Base-by-base conservation (phyloP, 2,797 vertebrate species). In the Anguilla pacifica region DNA sequence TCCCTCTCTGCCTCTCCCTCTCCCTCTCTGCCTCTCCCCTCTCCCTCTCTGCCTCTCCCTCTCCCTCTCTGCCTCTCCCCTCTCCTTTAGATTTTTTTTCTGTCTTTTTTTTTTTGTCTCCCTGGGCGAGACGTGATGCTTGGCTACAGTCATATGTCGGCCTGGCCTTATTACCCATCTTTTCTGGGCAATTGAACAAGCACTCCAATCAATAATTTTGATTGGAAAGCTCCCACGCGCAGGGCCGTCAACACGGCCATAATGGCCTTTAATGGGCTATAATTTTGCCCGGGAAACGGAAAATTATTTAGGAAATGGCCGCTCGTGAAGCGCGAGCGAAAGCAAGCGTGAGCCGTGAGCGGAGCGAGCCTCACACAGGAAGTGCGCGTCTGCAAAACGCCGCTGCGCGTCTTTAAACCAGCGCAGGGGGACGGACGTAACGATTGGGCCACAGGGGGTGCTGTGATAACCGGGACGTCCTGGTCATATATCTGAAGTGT, bases 131-230 rank as follows among this genome's bases (percentile, higher is more conserved):
- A 85, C 83, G 86, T 74, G 55, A 77, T 83, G 85, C 85, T 59
- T 88, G 53, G 72, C 55, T 83, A 81, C 86, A 70, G 84, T 87
- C 83, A 87, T 84, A 88, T 77, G 35, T 77, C 17, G 53, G 55
- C 55, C 83, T 7, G 22, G 13, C 51, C 83, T 55, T 87, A 64
- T 83, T 70, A 46, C 55, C 55, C 59, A 84, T 86, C 85, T 88
- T 88, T 87, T 55, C 28, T 67, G 87, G 88, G 84, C 74, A 77
- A 88, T 90, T 79, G 61, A 88, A 88, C 88, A 49, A 85, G 46
- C 64, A 72, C 79, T 72, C 57, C 79, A 87, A 79, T 88, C 87
- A 46, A 90, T 88, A 90, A 81, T 55, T 88, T 84, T 43, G 72
- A 55, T 83, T 85, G 53, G 74, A 86, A 88, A 31, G 55, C 55